Evolutionary conservation across 1,140 invertebrate genomes (phyloP), one percentile per base, ranked within the genome.

Genomic region (Calosoma granatense): DNA sequence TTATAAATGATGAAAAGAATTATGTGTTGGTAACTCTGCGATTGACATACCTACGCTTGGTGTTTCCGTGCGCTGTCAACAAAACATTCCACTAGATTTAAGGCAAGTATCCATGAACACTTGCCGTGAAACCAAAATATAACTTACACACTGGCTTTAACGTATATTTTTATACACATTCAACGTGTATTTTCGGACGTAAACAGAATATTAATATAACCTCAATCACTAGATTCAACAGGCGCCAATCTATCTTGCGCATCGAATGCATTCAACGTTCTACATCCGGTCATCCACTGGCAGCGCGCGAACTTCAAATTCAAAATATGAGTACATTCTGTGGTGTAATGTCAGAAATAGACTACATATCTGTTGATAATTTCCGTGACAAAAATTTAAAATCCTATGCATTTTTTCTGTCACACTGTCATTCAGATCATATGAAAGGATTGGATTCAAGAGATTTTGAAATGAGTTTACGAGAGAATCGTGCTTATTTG

Each of bases 401-500:
- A 19, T 78, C 78, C 0, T 70, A 68, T 21, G 72, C 74, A n/a
- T 87, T 78, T 72, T 84, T 87, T 64, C 64, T 87, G 20, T 82
- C 80, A 21, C 85, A 87, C 67, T 82, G 75, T 61, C 85, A 87
- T 61, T 59, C 58, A 1, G 85, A 87, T 72, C 86, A 88, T 59
- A 83, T 81, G 67, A 56, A 67, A n/a, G 84, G 85, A 6, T 63
- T 2, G 60, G 64, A 52, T 55, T 58, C 2, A 1, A 19, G 15
- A 11, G 53, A 19, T 67, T 68, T 60, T 65, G 26, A 57, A 19
- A 43, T 20, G 2, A 58, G 51, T 1, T 68, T 71, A 22, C 47
- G 65, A 1, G 41, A 63, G 4, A n/a, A 59, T 51, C 61, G 69
- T 20, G 64, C 64, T 2, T 72, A 41, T 60, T 69, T 76, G 4